phyloP scores from a whole-genome alignment of 2,797 vertebrate genomes.

The Petrocephalus sullivani region DNA sequence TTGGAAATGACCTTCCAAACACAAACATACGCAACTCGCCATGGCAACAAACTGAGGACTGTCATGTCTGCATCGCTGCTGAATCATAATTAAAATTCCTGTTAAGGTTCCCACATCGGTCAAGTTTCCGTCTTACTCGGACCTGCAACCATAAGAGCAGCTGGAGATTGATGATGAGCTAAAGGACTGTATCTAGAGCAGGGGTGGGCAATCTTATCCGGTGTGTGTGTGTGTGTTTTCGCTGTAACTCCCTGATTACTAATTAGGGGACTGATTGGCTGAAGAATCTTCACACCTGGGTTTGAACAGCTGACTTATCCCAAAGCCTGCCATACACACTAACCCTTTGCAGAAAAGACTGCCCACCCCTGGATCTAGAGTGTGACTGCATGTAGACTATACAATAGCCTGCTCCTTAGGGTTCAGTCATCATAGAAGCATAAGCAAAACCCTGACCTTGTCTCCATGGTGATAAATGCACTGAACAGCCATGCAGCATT shows the following conservation, averaged over 20 bases:
- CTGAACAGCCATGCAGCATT: not conserved
- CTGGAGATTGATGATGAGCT: not conserved
- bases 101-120: not conserved
- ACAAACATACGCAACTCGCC: not conserved
- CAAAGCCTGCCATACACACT: too few relatives aligned
- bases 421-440: not conserved
- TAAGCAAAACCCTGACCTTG: not conserved
- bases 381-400: not conserved
- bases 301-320: too few relatives aligned
- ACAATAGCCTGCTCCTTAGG: not conserved
- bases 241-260: too few relatives aligned
- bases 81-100: not conserved
- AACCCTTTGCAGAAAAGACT: too few relatives aligned
- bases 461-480: not conserved
- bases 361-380: not conserved
- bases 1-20: not conserved
- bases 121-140: not conserved
- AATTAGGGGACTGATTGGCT: too few relatives aligned
- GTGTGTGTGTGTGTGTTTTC: too few relatives aligned
- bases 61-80: not conserved
- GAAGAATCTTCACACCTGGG: too few relatives aligned
- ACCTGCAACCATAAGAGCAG: not conserved
- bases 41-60: not conserved
- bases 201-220: too few relatives aligned
- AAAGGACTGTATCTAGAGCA: not conserved